Base-by-base conservation (phyloP, 2,888 invertebrate species). In the Conomelus anceps region DNA sequence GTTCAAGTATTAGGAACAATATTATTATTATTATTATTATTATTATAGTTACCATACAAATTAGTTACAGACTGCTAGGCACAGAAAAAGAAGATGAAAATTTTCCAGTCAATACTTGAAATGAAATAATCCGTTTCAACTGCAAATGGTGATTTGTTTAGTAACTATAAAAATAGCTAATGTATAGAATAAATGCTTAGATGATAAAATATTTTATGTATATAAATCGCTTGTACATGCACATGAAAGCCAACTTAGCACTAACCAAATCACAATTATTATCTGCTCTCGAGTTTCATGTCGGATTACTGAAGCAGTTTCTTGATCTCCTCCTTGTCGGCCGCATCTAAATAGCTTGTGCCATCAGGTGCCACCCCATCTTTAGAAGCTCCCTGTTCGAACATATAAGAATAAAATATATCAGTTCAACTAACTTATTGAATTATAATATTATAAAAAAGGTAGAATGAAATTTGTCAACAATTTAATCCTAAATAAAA, bases 251-350 rank as follows among this genome's bases (percentile, higher is more conserved):
- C 63, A 63, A 63, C 63, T 7, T 63, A 63, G 63, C 63, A 63
- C 63, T 63, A 63, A 63, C 63, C 63, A 63, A 63, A 63, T 63
- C 63, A 63, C 63, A 63, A 63, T n/a, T 63, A 63, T 63, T 63
- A 4, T 63, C 63, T 4, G 63, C 63, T 63, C n/a, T n/a, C 63
- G 63, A 20, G 63, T 63, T 63, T 63, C 1, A 20, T 4, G 20
- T n/a, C 92, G 92, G 90, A 91, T 91, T 91, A 93, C 92, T 89
- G 92, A 90, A 96, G 94, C 91, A 98, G 94, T 92, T 96, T 95
- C 94, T 97, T 97, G 92, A 98, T 98, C 94, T 98, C 98, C 91
- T 96, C 96, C 93, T 97, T 98, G 93, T 98, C 98, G 34, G 98
- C 98, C 90, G 97, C 97, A 92, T 98, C 97, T 90, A 97, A 93